A percentile compares a stretch with the other conserved stretches of the same genome.
Conservation (phyloP, 2,888 invertebrate species). For the Nomada ruficornis region DNA sequence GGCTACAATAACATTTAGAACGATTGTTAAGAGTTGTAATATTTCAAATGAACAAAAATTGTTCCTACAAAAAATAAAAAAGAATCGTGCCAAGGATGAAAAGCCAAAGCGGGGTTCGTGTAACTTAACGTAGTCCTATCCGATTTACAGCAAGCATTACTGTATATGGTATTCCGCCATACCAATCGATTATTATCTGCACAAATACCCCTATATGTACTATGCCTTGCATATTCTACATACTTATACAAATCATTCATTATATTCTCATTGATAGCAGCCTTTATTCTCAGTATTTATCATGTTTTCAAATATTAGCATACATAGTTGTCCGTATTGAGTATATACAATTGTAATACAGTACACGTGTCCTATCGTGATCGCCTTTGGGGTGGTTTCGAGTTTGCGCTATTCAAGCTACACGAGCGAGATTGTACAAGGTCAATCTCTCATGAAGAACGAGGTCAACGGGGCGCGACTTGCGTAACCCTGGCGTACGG, state of each 20-base stretch:
- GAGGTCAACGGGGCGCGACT: constrained; percentile 80
- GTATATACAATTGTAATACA: not conserved
- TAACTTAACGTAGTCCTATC: constrained; percentile 46
- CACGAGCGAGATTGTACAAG: constrained; percentile 78
- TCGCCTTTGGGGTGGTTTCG: constrained; percentile 58
- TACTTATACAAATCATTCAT: not conserved
- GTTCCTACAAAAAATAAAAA: not conserved
- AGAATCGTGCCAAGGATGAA: constrained; percentile 67
- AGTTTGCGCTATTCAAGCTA: constrained; percentile 58
- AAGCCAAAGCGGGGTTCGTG: constrained; percentile 65
- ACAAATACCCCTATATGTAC: constrained; percentile 13
- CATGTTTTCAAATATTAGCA: not conserved
- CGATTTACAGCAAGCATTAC: constrained; percentile 60
- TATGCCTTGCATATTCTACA: not conserved
- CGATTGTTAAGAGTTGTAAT: constrained; percentile 4
- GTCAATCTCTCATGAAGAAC: constrained; percentile 78
- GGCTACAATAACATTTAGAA: not conserved
- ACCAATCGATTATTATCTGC: constrained; percentile 74
- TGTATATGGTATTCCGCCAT: constrained; percentile 59
- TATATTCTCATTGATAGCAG: not conserved
- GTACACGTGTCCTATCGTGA: constrained; percentile 16
- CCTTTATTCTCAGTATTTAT: not conserved
- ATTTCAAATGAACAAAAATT: not conserved
- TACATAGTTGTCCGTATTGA: not conserved
- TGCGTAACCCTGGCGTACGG: constrained; percentile 81